Conservation (phyloP, 2,113 vertebrate species). For the Dryoscopus gambensis region DNA sequence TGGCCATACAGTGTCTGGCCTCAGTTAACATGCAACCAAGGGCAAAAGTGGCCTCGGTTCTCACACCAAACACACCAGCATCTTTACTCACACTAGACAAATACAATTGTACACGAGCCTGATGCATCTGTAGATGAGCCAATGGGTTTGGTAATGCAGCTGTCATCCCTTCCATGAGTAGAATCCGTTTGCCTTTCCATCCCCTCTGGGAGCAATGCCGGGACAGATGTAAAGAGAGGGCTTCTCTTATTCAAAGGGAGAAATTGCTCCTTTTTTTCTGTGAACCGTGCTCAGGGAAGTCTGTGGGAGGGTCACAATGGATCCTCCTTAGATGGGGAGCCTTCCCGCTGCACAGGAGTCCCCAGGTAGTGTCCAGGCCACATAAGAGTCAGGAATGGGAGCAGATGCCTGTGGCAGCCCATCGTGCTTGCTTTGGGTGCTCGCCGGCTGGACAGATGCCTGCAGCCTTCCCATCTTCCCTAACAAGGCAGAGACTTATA, state of each 20-base stretch:
- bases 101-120: not conserved
- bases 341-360: fast-evolving
- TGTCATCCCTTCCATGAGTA: not conserved
- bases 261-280: not conserved
- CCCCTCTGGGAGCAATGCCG: not conserved
- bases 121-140: not conserved
- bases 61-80: not conserved
- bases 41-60: not conserved
- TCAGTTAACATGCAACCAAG: not conserved
- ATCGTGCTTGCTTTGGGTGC: not conserved
- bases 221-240: not conserved
- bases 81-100: not conserved
- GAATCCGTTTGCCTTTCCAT: fast-evolving
- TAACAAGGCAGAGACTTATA: not conserved
- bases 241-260: not conserved
- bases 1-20: fast-evolving
- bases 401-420: not conserved
- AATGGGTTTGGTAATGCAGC: not conserved
- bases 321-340: not conserved
- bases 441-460: fast-evolving
- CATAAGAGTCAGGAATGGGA: not conserved
- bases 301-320: fast-evolving
- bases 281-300: not conserved
- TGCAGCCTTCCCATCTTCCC: not conserved
- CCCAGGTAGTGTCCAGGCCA: not conserved